A percentile compares a stretch with the other conserved stretches of the same genome.
These are phyloP conservation scores for Peromyscus maniculatus DNA, from an alignment of 2,113 vertebrate species.

Conservation along the genomic window DNA sequence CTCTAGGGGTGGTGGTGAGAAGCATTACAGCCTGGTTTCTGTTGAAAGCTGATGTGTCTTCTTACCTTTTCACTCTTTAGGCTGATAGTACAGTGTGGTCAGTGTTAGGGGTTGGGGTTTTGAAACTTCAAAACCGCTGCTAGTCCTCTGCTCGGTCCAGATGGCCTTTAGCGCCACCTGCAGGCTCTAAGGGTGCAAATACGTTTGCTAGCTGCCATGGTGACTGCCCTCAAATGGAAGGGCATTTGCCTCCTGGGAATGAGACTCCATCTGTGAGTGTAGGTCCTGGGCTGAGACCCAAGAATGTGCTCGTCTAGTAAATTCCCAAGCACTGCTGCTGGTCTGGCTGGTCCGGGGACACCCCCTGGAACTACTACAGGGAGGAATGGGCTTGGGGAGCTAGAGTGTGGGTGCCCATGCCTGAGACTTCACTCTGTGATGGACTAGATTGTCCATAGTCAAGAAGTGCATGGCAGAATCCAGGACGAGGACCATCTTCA, in stretches of 20 bases:
- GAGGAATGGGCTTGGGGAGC: not conserved
- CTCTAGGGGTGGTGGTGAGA: not conserved
- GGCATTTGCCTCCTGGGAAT: not conserved
- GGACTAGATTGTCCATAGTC: not conserved
- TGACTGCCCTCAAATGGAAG: not conserved
- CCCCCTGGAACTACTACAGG: not conserved
- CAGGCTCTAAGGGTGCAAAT: conserved; percentile 47
- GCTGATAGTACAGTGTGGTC: not conserved
- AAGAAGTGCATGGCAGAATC: not conserved
- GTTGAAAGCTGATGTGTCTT: not conserved
- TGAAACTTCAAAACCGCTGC: not conserved
- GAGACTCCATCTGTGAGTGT: not conserved
- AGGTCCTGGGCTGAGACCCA: not conserved
- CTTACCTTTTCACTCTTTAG: not conserved
- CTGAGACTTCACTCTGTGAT: not conserved
- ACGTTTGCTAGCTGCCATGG: not conserved
- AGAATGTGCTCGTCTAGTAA: not conserved
- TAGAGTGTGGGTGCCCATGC: not conserved
- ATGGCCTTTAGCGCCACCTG: conserved; percentile 73
- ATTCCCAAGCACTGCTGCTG: not conserved
- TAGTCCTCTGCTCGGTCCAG: not conserved
- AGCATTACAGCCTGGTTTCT: not conserved
- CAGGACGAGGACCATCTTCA: not conserved
- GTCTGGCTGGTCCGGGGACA: not conserved
- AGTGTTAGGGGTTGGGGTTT: not conserved